Evolutionary conservation across 2,888 invertebrate genomes (phyloP).

Genomic region (Minunthozetes semirufus): DNA sequence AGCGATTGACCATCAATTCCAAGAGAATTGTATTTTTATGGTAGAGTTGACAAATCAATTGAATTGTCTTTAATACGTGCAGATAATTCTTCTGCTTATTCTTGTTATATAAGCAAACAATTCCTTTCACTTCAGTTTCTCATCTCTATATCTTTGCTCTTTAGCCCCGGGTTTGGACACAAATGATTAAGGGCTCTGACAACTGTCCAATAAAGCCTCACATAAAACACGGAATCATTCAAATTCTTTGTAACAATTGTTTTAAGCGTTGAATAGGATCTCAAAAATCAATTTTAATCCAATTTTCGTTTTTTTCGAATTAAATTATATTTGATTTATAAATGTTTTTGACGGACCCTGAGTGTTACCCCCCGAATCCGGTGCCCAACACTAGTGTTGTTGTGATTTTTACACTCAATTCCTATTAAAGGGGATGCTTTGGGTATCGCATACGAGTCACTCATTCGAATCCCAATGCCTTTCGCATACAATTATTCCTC

Average conservation of each 20-base stretch:
- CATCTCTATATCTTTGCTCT: too few species aligned
- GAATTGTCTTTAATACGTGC: background rate
- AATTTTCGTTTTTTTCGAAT: background rate
- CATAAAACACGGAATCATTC: too few species aligned
- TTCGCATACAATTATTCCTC: slow-evolving; percentile 6
- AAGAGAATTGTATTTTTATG: slow-evolving; percentile 6
- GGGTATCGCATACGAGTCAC: background rate
- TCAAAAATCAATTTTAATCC: too few species aligned
- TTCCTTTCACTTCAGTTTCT: background rate
- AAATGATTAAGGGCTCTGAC: too few species aligned
- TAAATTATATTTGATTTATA: background rate
- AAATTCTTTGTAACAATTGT: too few species aligned
- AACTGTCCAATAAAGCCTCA: too few species aligned
- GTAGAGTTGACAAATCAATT: slow-evolving; percentile 6
- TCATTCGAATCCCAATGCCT: slow-evolving; percentile 6
- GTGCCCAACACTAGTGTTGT: background rate
- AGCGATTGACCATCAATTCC: background rate
- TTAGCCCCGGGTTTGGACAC: too few species aligned
- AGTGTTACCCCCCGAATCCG: background rate
- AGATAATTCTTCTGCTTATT: background rate
- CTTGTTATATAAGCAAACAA: slow-evolving; percentile 6
- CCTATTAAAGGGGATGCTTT: background rate
- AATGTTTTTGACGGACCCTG: background rate
- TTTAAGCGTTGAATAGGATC: too few species aligned
- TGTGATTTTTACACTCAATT: slow-evolving; percentile 6